phyloP scores from a whole-genome alignment of 2,888 invertebrate genomes.

The Strigamia transsilvanica region DNA sequence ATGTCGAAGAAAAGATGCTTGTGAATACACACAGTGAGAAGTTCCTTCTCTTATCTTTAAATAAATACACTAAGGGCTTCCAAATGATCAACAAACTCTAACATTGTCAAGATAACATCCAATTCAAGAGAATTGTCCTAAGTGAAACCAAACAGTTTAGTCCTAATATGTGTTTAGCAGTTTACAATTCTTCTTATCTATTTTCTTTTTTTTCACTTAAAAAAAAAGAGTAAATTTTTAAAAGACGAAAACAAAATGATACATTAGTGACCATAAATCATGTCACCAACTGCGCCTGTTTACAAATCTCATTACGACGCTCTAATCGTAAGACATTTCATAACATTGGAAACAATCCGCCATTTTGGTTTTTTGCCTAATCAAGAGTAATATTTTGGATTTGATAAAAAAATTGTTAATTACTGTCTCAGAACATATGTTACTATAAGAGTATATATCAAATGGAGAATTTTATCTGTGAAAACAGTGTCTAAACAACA shows the following conservation, averaged over 20 bases:
- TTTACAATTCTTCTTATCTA: neutral
- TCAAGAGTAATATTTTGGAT: neutral
- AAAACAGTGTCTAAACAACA: constrained; percentile 8
- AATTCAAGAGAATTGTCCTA: constrained; percentile 2
- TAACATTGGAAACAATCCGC: neutral
- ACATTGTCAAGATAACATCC: constrained; percentile 2
- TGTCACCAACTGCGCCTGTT: neutral
- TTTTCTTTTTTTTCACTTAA: neutral
- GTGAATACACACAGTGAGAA: neutral
- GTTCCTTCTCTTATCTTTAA: constrained; percentile 1
- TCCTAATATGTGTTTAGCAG: neutral
- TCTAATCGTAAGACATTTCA: neutral
- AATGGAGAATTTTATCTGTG: constrained; percentile 1
- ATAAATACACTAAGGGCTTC: constrained; percentile 2
- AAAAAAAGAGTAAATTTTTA: neutral
- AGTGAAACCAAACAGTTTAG: constrained; percentile 3
- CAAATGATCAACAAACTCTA: constrained; percentile 8
- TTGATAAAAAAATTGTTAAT: neutral
- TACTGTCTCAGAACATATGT: neutral
- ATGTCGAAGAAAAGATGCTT: neutral
- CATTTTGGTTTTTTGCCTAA: neutral
- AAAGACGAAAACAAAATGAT: neutral
- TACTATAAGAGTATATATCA: constrained; percentile 1
- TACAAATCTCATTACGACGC: neutral
- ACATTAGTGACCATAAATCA: constrained; percentile 3